Evolutionary conservation across 2,113 vertebrate genomes (phyloP), one percentile per base, ranked within the genome.

Genomic region (Rhagologus leucostigma): DNA sequence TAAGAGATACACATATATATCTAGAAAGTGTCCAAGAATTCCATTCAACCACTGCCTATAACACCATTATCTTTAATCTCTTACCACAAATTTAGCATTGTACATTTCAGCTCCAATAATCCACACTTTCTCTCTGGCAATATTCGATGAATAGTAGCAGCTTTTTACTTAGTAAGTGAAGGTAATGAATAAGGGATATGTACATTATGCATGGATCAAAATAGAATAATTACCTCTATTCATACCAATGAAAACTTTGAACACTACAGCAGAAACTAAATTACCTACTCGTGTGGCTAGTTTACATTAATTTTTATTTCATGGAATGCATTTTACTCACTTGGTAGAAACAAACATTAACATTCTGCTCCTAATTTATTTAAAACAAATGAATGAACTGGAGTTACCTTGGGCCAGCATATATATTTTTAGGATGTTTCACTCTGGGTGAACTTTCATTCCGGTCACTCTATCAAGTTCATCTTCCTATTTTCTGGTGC

Each of bases 61-160:
- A n/a, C 50, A 59, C 21, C 52, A 19, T 18, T 26, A 69, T 30
- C 63, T 94, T 69, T 84, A 79, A 80, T 77, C 33, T 91, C 92
- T 94, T 80, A 52, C 55, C 87, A 83, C 76, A 93, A 77, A 96
- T 82, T 96, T 76, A 91, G 79, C 87, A 91, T 55, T 71, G 87
- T 53, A 94, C 92, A 95, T 91, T 94, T 85, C 42, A 65, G n/a
- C 84, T 90, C 73, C 73, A 97, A 94, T 70, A 91, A 77, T 63
- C 16, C 7, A 57, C 35, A 81, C 27, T 53, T 68, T 47, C 35
- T 82, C 37, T 33, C 62, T 57, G 22, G 19, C 18, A 92, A 18
- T 60, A 60, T 70, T 88, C 86, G 90, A 35, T 89, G 32, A 93
- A 67, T 26, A 88, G 42, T 46, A 97, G 81, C 53, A 75, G 46